Evolutionary conservation across 2,888 invertebrate genomes (phyloP), one percentile per base, ranked within the genome.

Genomic region (Trachelus stipa): DNA sequence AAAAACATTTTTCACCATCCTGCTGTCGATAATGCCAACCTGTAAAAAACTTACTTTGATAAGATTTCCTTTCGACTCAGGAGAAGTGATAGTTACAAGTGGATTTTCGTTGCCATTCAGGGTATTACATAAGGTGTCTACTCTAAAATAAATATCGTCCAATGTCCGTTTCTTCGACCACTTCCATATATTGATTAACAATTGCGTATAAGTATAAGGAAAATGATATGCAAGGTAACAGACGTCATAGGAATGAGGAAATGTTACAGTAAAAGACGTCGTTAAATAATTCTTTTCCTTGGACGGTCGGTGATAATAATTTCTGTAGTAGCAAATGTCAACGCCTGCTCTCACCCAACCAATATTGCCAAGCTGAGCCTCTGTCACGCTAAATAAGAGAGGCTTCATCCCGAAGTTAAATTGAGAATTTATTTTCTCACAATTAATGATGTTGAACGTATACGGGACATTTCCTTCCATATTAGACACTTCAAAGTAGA

Each of bases 331-430:
- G 90, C 96, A 96, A 83, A 97, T 95, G 80, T 96, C 95, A 0
- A 94, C 93, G 2, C 97, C 97, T 0, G 93, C 93, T 81, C 97
- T 92, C 12, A 93, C 92, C 97, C 97, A 97, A 11, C 95, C 95
- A 83, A 93, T 91, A 86, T 91, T 92, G 34, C 94, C 94, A 37
- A 91, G 80, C 73, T 94, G 91, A 4, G 96, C 94, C 87, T 96
- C 96, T 75, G 93, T 94, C 33, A 96, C 96, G n/a, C 97, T 97
- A 91, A 95, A 97, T 92, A 97, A 91, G 75, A 97, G 94, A 23
- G 97, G 97, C 88, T 96, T 96, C 97, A 97, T 97, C 73, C 97
- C 97, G 89, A 95, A 96, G 90, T 97, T 96, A 91, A 97, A 97
- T 92, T 97, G 96, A 85, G 97, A 97, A 89, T 96, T 96, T 69